Evolutionary conservation across 2,113 vertebrate species (phyloP).

Genomic region (Menura novaehollandiae): DNA sequence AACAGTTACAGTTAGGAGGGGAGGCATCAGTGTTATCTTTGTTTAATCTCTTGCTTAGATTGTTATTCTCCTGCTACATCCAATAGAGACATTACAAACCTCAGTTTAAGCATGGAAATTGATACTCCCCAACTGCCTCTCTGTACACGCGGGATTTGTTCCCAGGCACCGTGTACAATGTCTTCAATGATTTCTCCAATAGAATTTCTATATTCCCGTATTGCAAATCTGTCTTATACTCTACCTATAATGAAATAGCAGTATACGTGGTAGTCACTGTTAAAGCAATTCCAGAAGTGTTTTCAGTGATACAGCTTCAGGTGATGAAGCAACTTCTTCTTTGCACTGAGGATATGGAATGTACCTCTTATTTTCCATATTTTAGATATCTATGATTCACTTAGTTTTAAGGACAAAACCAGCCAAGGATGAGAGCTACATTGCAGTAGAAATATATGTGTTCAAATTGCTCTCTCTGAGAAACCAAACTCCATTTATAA

Average conservation of each 20-base stretch:
- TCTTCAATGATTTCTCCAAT: not conserved
- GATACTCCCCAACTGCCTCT: not conserved
- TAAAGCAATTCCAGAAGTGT: not conserved
- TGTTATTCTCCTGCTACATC: not conserved
- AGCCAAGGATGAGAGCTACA: not conserved
- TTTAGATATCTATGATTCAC: not conserved
- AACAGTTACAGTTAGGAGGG: not conserved
- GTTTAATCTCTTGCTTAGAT: not conserved
- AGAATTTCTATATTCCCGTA: not conserved
- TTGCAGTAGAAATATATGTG: not conserved
- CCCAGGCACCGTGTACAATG: not conserved
- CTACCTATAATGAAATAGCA: fast-evolving
- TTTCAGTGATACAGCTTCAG: not conserved
- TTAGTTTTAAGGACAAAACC: not conserved
- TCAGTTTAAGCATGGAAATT: not conserved
- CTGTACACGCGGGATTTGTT: not conserved
- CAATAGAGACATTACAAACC: not conserved
- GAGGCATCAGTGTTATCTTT: not conserved
- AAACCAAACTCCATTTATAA: fast-evolving
- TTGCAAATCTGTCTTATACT: not conserved
- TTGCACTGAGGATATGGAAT: not conserved
- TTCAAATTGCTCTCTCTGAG: fast-evolving
- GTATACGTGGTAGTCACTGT: not conserved
- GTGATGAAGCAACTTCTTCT: not conserved
- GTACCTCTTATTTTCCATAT: not conserved